Conservation (phyloP, 2,113 vertebrate species). For the Cavia porcellus region DNA sequence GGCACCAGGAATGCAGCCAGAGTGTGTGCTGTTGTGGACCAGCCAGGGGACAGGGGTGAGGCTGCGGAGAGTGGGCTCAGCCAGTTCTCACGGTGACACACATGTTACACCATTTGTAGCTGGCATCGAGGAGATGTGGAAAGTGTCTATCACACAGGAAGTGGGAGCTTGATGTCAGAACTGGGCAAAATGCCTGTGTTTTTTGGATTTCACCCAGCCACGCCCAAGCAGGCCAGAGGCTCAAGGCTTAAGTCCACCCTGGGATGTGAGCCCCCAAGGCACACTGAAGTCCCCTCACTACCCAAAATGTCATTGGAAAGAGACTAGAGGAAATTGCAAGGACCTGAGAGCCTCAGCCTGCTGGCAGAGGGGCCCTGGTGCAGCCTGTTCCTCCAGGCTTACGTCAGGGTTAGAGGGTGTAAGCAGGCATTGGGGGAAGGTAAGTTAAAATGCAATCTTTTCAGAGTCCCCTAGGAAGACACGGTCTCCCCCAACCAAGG, state of each 20-base stretch:
- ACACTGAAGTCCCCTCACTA: neutral
- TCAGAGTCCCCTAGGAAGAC: neutral
- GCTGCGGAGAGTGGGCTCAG: neutral
- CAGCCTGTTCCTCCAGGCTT: neutral
- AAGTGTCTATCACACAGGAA: rapidly evolving
- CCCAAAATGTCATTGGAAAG: neutral
- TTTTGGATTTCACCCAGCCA: neutral
- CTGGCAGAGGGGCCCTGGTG: rapidly evolving
- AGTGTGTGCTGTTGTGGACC: neutral
- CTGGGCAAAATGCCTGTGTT: no score
- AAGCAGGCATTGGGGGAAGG: neutral
- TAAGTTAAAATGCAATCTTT: neutral
- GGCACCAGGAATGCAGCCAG: neutral
- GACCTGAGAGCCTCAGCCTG: no score
- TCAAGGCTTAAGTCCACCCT: no score
- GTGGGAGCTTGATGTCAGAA: neutral
- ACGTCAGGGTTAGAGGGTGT: neutral
- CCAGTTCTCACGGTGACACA: neutral
- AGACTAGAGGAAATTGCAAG: neutral
- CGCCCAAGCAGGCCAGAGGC: neutral
- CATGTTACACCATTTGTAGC: rapidly evolving
- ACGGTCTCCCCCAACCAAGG: neutral
- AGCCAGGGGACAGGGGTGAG: neutral
- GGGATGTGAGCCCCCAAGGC: no score
- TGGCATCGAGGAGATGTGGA: neutral